Evolutionary conservation across 2,888 invertebrate species (phyloP).

Genomic region (Cryptophagus acutangulus): DNA sequence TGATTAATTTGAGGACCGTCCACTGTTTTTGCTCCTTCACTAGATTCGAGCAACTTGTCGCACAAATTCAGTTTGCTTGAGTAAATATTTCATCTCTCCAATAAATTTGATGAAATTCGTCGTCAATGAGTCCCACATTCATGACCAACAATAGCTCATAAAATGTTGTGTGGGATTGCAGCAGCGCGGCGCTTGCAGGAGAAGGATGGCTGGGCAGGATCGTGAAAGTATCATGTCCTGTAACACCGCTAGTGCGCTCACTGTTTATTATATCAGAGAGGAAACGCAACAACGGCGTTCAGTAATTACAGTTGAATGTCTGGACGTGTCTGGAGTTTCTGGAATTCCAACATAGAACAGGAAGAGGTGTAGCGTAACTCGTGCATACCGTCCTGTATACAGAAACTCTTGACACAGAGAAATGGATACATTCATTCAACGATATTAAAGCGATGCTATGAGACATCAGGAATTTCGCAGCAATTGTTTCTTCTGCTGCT

Average conservation of each 20-base stretch:
- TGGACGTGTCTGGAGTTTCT: conserved; percentile 45
- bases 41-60: too few relatives aligned
- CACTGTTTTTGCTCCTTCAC: too few relatives aligned
- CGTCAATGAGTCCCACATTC: too few relatives aligned
- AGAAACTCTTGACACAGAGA: conserved; percentile 37
- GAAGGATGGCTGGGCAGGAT: neutral
- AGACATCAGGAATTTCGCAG: conserved; percentile 38
- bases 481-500: conserved; percentile 39
- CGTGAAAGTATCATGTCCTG: conserved; percentile 2
- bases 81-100: too few relatives aligned
- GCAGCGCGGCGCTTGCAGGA: too few relatives aligned
- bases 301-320: conserved; percentile 44
- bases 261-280: conserved; percentile 40
- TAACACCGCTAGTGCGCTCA: conserved; percentile 1
- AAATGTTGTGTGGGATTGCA: too few relatives aligned
- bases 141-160: too few relatives aligned
- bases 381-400: conserved; percentile 35
- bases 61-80: too few relatives aligned
- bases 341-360: conserved; percentile 38
- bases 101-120: too few relatives aligned
- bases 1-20: too few relatives aligned
- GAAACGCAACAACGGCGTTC: conserved; percentile 40
- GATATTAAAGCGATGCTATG: conserved; percentile 40
- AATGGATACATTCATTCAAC: conserved; percentile 44
- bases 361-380: conserved; percentile 36